Evolutionary conservation across 1,140 invertebrate genomes (phyloP).

Genomic region (Dreissena polymorpha): DNA sequence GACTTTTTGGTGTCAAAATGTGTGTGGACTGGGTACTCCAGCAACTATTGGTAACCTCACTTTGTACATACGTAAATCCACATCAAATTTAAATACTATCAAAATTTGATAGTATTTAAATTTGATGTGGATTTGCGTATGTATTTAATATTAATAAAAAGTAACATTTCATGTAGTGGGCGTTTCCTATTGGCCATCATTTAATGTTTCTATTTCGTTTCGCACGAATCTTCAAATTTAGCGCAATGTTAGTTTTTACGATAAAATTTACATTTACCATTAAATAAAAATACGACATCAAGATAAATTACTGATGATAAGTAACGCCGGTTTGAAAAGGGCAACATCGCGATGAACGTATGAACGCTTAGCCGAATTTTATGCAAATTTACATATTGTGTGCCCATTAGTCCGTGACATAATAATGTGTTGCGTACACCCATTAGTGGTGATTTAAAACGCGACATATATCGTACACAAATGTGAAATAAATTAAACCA

Average conservation of each 20-base stretch:
- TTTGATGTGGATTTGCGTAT: no score
- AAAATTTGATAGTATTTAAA: no score
- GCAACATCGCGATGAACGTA: not conserved
- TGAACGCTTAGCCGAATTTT: not conserved
- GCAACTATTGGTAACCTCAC: no score
- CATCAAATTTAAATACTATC: no score
- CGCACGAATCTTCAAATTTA: no score
- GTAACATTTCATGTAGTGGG: no score
- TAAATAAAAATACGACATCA: conserved; percentile 8
- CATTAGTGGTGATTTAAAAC: not conserved
- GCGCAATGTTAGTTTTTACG: not conserved
- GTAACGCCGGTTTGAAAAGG: not conserved
- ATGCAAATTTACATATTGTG: conserved; percentile 4
- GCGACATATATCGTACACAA: not conserved
- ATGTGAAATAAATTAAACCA: conserved; percentile 3
- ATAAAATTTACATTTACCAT: not conserved
- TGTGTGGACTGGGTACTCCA: no score
- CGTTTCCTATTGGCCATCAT: no score
- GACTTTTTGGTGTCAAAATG: no score
- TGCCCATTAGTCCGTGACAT: not conserved
- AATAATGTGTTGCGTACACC: not conserved
- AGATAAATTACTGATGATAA: conserved; percentile 1
- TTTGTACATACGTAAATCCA: no score
- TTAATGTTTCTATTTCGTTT: no score
- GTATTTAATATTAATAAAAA: no score